Evolutionary conservation across 1,140 invertebrate genomes (phyloP), one percentile per base, ranked within the genome.

Genomic region (Sweltsa coloradensis): DNA sequence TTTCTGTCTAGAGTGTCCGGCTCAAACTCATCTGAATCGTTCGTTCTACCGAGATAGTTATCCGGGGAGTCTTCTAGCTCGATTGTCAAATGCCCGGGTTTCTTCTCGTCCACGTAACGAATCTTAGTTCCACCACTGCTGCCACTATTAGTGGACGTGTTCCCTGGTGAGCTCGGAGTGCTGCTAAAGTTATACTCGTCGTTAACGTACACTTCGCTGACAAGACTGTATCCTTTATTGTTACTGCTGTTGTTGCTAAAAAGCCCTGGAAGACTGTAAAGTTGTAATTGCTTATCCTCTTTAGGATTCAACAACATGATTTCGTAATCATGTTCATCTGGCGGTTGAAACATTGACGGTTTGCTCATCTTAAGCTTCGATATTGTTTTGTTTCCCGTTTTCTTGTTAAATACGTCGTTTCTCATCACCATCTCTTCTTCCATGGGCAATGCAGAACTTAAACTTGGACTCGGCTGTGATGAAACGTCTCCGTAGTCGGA

Each of bases 1-100:
- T 87, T 86, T n/a, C 85, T 66, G 57, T 89, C 85, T 21, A 89
- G 62, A 0, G 86, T 89, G 53, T 89, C 86, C 0, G 84, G 84
- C 59, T 89, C 85, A 56, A 86, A 89, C 44, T 71, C 71, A 51
- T 88, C 84, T 2, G 78, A 81, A 50, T 83, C 80, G 37, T 80
- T 74, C 13, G 41, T 16, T 13, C 13, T 18, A 6, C 22, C 29
- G 11, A 76, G 73, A 19, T 82, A 81, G 58, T 81, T 77, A 55
- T 77, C 72, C 1, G 79, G 72, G 1, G 78, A 74, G 58, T 83
- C 82, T 60, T 81, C 78, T 1, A 89, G 80, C 62, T 85, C 82
- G 27, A 31, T 31, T 14, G 84, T 79, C 34, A 85, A 60, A 53
- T 78, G 79, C 2, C 82, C 81, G 3, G 78, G 78, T 55, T 74